phyloP scores from a whole-genome alignment of 2,797 vertebrate genomes.

The Malurus splendens region DNA sequence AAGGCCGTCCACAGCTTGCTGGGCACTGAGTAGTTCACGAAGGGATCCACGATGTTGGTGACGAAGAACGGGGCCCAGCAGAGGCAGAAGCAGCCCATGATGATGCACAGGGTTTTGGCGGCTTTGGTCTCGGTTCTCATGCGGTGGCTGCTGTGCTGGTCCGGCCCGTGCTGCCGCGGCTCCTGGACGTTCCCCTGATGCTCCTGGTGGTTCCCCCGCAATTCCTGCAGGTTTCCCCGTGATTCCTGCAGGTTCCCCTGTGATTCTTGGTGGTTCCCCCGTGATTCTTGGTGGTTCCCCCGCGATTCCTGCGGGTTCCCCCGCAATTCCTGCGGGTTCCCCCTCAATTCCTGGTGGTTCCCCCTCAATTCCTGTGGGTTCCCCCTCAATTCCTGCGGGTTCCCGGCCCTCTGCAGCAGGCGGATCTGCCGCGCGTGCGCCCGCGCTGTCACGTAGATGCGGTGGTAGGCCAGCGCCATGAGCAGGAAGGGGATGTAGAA shows the following conservation, averaged over 20 bases:
- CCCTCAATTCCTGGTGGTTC: conserved; percentile 49
- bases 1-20: conserved; percentile 91
- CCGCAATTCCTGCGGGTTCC: too few species aligned
- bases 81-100: conserved; percentile 98
- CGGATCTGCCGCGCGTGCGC: conserved; percentile 91
- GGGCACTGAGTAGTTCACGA: conserved; percentile 91
- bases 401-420: conserved; percentile 87
- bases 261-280: conserved; percentile 59
- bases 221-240: conserved; percentile 56
- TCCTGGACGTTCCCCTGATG: conserved; percentile 66
- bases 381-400: conserved; percentile 34
- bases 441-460: conserved; percentile 93
- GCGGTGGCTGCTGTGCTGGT: conserved; percentile 89
- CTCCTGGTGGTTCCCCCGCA: conserved; percentile 7
- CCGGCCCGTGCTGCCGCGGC: conserved; percentile 70
- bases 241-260: conserved; percentile 15
- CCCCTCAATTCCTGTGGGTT: conserved; percentile 36
- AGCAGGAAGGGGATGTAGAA: conserved; percentile 96
- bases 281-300: conserved; percentile 65
- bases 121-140: conserved; percentile 97
- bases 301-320: neutral
- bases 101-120: conserved; percentile 95
- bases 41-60: conserved; percentile 96
- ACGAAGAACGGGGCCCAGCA: conserved; percentile 98
- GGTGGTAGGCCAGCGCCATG: conserved; percentile 97